Percentiles rank a stretch among this genome's conserved stretches.
Evolutionary conservation across 1,140 invertebrate species (phyloP).

Genomic region (Drosophila busckii): DNA sequence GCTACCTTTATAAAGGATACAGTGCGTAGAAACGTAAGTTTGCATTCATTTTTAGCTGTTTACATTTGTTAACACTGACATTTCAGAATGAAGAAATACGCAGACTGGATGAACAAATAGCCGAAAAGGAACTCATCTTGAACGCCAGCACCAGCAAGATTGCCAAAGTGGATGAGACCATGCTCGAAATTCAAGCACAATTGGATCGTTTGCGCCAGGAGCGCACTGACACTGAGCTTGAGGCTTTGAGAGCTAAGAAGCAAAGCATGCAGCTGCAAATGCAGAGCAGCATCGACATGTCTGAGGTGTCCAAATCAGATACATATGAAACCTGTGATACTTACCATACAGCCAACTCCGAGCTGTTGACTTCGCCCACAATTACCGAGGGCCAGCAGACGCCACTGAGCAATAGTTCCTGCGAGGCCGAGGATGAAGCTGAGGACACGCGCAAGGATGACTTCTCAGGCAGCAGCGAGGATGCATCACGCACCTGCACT

Average conservation of each 20-base stretch:
- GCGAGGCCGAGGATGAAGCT: constrained; percentile 66
- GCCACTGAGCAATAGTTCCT: constrained; percentile 57
- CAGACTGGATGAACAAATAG: constrained; percentile 68
- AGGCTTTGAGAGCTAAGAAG: constrained; percentile 74
- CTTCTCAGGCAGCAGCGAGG: constrained; percentile 56
- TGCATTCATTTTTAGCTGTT: neutral
- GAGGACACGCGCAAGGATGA: constrained; percentile 64
- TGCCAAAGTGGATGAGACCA: constrained; percentile 80
- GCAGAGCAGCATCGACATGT: constrained; percentile 54
- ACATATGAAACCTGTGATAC: constrained; percentile 83
- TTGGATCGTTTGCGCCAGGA: constrained; percentile 80
- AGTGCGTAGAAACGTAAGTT: constrained; percentile 68
- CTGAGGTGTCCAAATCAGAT: constrained; percentile 76
- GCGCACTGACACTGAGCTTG: constrained; percentile 77
- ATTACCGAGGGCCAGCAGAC: constrained; percentile 68
- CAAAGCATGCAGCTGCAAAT: constrained; percentile 73
- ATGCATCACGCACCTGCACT: constrained; percentile 55
- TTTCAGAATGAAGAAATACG: constrained; percentile 73
- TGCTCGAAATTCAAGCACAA: constrained; percentile 83
- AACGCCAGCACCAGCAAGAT: constrained; percentile 79
- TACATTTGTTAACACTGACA: neutral
- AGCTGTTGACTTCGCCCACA: constrained; percentile 59
- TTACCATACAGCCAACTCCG: constrained; percentile 86
- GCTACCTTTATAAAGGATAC: constrained; percentile 74
- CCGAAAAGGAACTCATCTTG: constrained; percentile 68